Evolutionary conservation across 2,888 invertebrate species (phyloP).

Genomic region (Drosophila bunnanda): DNA sequence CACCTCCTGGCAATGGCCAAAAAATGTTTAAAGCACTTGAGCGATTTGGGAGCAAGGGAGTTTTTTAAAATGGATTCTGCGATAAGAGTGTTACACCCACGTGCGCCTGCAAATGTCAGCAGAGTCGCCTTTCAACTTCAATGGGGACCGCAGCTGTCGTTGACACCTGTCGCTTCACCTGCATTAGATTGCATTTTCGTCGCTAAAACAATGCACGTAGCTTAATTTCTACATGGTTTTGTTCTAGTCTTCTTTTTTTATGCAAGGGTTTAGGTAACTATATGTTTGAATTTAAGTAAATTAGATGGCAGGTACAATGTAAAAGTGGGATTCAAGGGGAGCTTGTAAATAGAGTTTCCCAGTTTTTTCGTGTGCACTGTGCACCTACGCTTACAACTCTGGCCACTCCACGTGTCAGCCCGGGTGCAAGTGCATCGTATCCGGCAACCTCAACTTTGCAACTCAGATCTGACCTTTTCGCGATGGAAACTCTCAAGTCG

Average conservation of each 20-base stretch:
- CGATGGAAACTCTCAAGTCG: conserved; percentile 8
- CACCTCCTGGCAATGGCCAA: not conserved
- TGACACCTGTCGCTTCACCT: conserved; percentile 36
- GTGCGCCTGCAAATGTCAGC: conserved; percentile 8
- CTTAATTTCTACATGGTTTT: not conserved
- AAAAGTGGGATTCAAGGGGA: not conserved
- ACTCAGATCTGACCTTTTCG: conserved; percentile 37
- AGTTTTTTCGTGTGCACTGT: conserved; percentile 5
- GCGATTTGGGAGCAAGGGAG: not conserved
- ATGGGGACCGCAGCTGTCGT: conserved; percentile 17
- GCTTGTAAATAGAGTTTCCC: not conserved
- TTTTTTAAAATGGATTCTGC: conserved; percentile 2
- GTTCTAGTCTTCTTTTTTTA: not conserved
- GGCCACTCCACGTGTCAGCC: conserved; percentile 25
- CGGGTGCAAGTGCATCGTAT: conserved; percentile 34
- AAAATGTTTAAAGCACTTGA: conserved; percentile 25
- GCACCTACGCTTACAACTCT: conserved; percentile 3
- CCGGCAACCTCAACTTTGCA: conserved; percentile 37
- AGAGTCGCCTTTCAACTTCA: conserved; percentile 22
- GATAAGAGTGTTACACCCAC: conserved; percentile 4
- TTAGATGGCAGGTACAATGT: too few relatives aligned
- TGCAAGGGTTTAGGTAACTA: too few relatives aligned
- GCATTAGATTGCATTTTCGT: conserved; percentile 18
- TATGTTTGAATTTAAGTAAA: not conserved
- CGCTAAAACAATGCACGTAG: conserved; percentile 19